phyloP scores from a whole-genome alignment of 2,113 vertebrate genomes.

The Periophthalmodon schlosseri region DNA sequence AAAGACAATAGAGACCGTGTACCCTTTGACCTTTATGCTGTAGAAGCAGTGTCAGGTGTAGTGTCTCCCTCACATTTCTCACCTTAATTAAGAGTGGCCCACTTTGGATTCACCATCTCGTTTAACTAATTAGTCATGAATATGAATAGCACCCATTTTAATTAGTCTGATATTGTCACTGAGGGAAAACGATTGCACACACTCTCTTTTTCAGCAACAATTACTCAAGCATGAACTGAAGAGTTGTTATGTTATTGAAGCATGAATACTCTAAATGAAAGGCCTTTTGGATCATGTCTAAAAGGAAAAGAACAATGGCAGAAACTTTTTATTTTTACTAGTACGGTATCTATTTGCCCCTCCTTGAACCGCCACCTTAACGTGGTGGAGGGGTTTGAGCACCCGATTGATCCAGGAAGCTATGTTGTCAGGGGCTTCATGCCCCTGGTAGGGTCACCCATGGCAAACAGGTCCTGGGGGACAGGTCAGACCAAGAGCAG shows the following conservation, averaged over 20 bases:
- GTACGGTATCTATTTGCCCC: too few species aligned
- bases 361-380: too few species aligned
- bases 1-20: too few species aligned
- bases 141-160: conserved; percentile 70
- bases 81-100: conserved; percentile 66
- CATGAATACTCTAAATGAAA: too few species aligned
- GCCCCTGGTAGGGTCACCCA: too few species aligned
- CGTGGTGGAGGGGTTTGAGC: too few species aligned
- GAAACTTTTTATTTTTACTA: too few species aligned
- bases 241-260: background rate
- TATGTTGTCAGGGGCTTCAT: too few species aligned
- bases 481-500: too few species aligned
- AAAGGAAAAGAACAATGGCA: background rate
- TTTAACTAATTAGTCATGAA: conserved; percentile 72
- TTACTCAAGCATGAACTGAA: background rate
- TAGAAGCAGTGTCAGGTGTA: conserved; percentile 6
- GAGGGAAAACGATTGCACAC: conserved; percentile 31
- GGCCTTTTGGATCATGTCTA: background rate
- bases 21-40: background rate
- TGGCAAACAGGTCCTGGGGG: too few species aligned
- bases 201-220: conserved; percentile 8
- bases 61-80: conserved; percentile 60
- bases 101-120: conserved; percentile 62
- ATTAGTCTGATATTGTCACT: conserved; percentile 62
- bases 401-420: too few species aligned